Evolutionary conservation across 2,113 vertebrate genomes (phyloP).

Genomic region (Pyrgilauda ruficollis): DNA sequence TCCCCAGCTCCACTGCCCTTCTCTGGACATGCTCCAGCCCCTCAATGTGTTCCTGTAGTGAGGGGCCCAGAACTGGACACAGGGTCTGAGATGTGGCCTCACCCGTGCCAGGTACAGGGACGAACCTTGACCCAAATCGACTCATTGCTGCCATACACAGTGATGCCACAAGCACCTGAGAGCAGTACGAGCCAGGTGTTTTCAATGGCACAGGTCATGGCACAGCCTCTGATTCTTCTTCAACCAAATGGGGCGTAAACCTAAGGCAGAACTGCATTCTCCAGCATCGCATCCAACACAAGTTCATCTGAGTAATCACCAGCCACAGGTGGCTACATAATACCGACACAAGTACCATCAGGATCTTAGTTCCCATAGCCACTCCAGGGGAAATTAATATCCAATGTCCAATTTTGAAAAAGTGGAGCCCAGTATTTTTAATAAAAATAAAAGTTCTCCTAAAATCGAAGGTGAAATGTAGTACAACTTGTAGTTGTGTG

Average conservation of each 20-base stretch:
- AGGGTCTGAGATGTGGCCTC: not conserved
- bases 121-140: rapidly evolving
- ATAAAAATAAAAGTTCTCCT: not conserved
- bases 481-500: not conserved
- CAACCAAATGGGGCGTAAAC: not conserved
- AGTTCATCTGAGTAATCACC: rapidly evolving
- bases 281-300: rapidly evolving
- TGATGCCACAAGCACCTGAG: rapidly evolving
- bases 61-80: not conserved
- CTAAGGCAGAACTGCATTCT: not conserved
- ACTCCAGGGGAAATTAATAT: not conserved
- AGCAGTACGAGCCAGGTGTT: rapidly evolving
- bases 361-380: not conserved
- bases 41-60: not conserved
- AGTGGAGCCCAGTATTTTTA: not conserved
- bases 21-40: not conserved
- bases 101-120: not conserved
- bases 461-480: not conserved
- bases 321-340: not conserved
- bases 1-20: rapidly evolving
- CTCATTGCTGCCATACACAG: not conserved
- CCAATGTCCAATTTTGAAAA: not conserved
- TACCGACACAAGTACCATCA: rapidly evolving
- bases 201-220: not conserved
- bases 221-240: not conserved